Base-by-base conservation (phyloP, 2,113 vertebrate species). In the Tauraco erythrolophus region DNA sequence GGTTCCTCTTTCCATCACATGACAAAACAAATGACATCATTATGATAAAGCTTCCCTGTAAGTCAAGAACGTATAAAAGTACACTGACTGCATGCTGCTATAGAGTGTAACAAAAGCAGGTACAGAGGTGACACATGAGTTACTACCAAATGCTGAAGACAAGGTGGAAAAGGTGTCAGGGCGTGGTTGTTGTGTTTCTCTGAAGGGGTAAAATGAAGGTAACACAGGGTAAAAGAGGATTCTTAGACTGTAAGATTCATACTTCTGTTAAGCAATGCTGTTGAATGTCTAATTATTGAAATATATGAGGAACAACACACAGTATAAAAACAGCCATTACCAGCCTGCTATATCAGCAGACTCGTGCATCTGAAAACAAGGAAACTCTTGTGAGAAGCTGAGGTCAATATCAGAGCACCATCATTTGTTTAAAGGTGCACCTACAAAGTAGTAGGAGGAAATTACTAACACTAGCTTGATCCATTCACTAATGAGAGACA, bases 171-270 rank as follows among this genome's bases (percentile, higher is more conserved):
- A 78, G 21, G 57, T 48, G n/a, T 6, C 45, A 41, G 17, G 37
- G 95, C 2, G 33, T 62, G 71, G 89, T 62, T 66, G 85, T 87
- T 45, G 69, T 75, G 83, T 33, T 80, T 94, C 75, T 41, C 53
- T 62, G 83, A 88, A 87, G 65, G 51, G 37, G 62, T 65, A 68
- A 54, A 90, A 93, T 37, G 71, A 93, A 94, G 78, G 94, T 51
- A 66, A 53, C 4, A 58, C 41, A 79, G 84, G 79, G 82, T 46
- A 74, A 83, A 93, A 70, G 74, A 93, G 74, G 81, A 60, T 69
- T 82, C 57, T 84, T 18, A 23, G 28, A 76, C 37, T 68, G 0
- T 43, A 43, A 75, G 48, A 81, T 61, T 93, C 90, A 91, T 74
- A 69, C 27, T 39, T 78, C 46, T 61, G 23, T 87, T 92, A 93